Base-by-base conservation (phyloP, 2,888 invertebrate genomes). In the Altica lythri region DNA sequence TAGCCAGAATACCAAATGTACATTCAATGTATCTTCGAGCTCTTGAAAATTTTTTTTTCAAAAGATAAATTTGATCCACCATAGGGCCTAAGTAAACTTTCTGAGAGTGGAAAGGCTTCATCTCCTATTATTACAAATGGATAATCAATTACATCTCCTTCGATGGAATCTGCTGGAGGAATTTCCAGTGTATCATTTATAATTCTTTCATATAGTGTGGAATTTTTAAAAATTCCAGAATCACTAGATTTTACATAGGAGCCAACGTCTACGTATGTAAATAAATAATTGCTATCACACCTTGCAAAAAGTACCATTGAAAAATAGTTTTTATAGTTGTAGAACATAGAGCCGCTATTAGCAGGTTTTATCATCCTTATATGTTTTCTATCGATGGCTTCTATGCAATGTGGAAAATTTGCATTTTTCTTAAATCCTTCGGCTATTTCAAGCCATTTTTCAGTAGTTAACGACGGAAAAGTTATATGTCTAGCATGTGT, bases 41-140 rank as follows among this genome's bases (percentile, higher is more conserved):
- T 22, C 29, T 52, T 22, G 45, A 48, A 43, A 48, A 43, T 54
- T 48, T 54, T 43, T n/a, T 42, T n/a, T n/a, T n/a, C n/a, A n/a
- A n/a, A n/a, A n/a, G n/a, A n/a, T n/a, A n/a, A n/a, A n/a, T n/a
- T n/a, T n/a, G n/a, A n/a, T n/a, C n/a, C n/a, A n/a, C n/a, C n/a
- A n/a, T n/a, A n/a, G n/a, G n/a, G n/a, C n/a, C n/a, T n/a, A n/a
- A n/a, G n/a, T n/a, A n/a, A n/a, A n/a, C n/a, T n/a, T n/a, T n/a
- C n/a, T n/a, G n/a, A 47, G n/a, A 53, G 35, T 25, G 43, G 47
- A 35, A 54, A 54, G 12, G 54, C 54, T 32, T 53, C 53, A 53
- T 47, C 53, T 27, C 40, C 46, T 35, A 54, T 30, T 25, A 53
- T 53, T 13, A 53, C 53, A 48, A 34, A 48, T 32, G 43, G 52